Evolutionary conservation across 2,888 invertebrate genomes (phyloP).

Genomic region (Trichopria drosophilae): DNA sequence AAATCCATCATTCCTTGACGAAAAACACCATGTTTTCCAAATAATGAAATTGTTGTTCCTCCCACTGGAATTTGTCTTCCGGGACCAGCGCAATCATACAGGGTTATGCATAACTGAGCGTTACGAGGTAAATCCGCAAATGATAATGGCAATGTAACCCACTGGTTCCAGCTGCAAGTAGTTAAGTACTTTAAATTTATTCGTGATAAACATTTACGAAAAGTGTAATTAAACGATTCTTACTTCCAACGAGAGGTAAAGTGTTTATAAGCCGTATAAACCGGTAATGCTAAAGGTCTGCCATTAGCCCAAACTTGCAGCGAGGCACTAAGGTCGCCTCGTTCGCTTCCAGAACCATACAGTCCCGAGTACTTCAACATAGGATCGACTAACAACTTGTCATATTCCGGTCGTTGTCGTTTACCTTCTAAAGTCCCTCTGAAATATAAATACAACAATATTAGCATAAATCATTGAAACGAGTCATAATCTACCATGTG

Average conservation of each 20-base stretch:
- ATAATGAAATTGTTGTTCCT: constrained; percentile 89
- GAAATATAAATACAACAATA: constrained; percentile 20
- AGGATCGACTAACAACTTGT: constrained; percentile 83
- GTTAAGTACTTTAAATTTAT: constrained; percentile 6
- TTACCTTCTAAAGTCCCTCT: constrained; percentile 94
- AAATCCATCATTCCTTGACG: constrained; percentile 89
- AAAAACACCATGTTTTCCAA: constrained; percentile 92
- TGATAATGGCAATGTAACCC: constrained; percentile 87
- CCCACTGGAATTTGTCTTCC: constrained; percentile 83
- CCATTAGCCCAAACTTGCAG: constrained; percentile 84
- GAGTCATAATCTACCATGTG: no score
- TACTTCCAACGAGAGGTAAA: constrained; percentile 93
- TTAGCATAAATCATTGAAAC: no score
- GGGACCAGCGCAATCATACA: constrained; percentile 90
- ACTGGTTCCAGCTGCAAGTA: constrained; percentile 91
- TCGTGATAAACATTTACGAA: not conserved
- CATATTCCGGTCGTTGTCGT: constrained; percentile 82
- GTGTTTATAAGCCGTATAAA: constrained; percentile 87
- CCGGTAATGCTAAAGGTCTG: constrained; percentile 80
- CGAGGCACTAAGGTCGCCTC: constrained; percentile 84
- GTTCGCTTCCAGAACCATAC: constrained; percentile 73
- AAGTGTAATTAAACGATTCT: constrained; percentile 49
- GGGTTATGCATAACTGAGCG: constrained; percentile 82
- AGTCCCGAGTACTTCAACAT: constrained; percentile 89
- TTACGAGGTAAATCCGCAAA: constrained; percentile 89